Base-by-base conservation (phyloP, 2,797 vertebrate species). In the Psittacula derbiana region DNA sequence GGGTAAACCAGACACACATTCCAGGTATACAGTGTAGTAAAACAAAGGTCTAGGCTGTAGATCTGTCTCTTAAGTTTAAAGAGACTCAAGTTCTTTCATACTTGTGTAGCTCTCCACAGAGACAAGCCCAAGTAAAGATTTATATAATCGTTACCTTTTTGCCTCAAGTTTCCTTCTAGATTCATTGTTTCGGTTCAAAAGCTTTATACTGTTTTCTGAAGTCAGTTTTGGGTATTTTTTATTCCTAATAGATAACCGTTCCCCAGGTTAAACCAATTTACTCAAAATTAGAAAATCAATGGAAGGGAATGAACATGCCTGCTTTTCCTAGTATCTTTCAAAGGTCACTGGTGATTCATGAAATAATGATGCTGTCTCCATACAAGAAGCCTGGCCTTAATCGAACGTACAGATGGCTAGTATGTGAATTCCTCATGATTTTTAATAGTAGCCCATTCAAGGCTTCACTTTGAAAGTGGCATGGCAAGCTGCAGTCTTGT, bases 281-380 rank as follows among this genome's bases (percentile, higher is more conserved):
- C 88, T 96, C 72, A 89, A 97, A 98, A 98, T 98, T 98, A 97
- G 95, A 98, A 98, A 98, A 98, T 99, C 98, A 96, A 97, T 98
- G 98, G 94, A 95, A 96, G 69, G 74, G 92, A 96, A 96, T 95
- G 95, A 94, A 55, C 62, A 58, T 57, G 49, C 47, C 76, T 89
- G n/a, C 66, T 94, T 74, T 93, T 79, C 66, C 31, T 28, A 11
- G 72, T 93, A 83, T 62, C 49, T 97, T 91, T 83, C 88, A 82
- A 92, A 97, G 93, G 94, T 96, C 97, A 93, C 58, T 80, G 90
- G 89, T 93, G 95, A 96, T 92, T 95, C 75, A 91, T 90, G 93
- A 94, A 95, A 72, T 89, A 74, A 38, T 23, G 30, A 81, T 60
- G 3, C 27, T 57, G 38, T 65, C 80, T 78, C 70, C 52, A 38